Percentiles rank a stretch among this genome's conserved stretches.
phyloP scores from a whole-genome alignment of 2,113 vertebrate species.

The Symphodus melops region DNA sequence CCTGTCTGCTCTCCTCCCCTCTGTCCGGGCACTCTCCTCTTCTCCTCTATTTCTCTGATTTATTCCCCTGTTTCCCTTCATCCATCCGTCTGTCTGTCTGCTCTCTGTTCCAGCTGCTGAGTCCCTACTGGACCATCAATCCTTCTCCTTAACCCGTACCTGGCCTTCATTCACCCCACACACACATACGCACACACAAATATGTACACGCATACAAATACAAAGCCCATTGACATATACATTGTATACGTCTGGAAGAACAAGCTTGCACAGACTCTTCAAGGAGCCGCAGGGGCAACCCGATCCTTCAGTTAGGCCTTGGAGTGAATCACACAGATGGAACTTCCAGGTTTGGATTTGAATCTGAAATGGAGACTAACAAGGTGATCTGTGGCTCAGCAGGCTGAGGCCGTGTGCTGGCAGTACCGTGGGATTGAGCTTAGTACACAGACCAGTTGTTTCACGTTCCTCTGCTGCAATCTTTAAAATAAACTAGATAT shows the following conservation, averaged over 20 bases:
- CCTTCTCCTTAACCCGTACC: slow-evolving; percentile 75
- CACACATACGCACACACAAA: slow-evolving; percentile 32
- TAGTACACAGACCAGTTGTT: neutral
- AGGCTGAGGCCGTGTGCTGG: slow-evolving; percentile 20
- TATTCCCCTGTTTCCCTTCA: slow-evolving; percentile 72
- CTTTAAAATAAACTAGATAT: no score
- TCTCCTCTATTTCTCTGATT: slow-evolving; percentile 73
- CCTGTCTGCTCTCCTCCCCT: slow-evolving; percentile 26
- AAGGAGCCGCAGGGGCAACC: slow-evolving; percentile 69
- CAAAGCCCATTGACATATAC: slow-evolving; percentile 22
- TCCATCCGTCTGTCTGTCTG: slow-evolving; percentile 74
- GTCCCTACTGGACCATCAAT: slow-evolving; percentile 80
- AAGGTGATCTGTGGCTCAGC: slow-evolving; percentile 63
- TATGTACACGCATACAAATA: slow-evolving; percentile 7
- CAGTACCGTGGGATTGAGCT: slow-evolving; percentile 13
- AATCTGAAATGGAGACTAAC: slow-evolving; percentile 73
- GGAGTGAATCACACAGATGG: slow-evolving; percentile 72
- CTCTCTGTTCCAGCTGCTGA: slow-evolving; percentile 78
- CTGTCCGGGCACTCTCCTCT: slow-evolving; percentile 22
- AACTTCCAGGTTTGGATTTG: slow-evolving; percentile 71
- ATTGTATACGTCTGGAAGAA: slow-evolving; percentile 10
- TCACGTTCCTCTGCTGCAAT: slow-evolving; percentile 2
- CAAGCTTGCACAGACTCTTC: slow-evolving; percentile 19
- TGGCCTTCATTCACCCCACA: slow-evolving; percentile 70
- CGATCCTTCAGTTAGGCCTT: slow-evolving; percentile 76